Percentiles rank a stretch among this genome's conserved stretches.
Evolutionary conservation across 2,888 invertebrate species (phyloP).

Genomic region (Heteromurus nitidus): DNA sequence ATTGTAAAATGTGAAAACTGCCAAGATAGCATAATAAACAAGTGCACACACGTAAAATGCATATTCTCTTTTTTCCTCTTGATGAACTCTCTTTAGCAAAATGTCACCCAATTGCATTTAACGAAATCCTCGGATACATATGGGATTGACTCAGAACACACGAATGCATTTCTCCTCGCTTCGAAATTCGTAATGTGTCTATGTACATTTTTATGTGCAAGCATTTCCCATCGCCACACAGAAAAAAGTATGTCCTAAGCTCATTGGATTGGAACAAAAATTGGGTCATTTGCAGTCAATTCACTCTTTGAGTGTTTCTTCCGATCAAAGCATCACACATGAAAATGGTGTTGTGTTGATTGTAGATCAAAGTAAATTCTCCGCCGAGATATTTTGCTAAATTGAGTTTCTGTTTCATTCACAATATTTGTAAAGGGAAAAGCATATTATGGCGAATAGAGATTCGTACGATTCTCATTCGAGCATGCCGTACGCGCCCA

Average conservation of each 20-base stretch:
- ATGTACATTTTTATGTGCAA: not conserved
- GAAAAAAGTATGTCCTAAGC: too few species aligned
- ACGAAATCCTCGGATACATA: not conserved
- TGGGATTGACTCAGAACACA: too few species aligned
- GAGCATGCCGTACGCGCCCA: constrained; percentile 21
- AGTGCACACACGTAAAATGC: not conserved
- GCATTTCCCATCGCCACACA: too few species aligned
- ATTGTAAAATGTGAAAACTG: constrained; percentile 38
- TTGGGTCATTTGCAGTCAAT: not conserved
- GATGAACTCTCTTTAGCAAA: constrained; percentile 31
- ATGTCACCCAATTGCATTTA: constrained; percentile 34
- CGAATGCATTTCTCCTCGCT: too few species aligned
- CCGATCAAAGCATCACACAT: not conserved
- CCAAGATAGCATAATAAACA: constrained; percentile 26
- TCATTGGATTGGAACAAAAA: too few species aligned
- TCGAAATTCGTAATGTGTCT: too few species aligned
- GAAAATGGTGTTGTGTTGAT: not conserved
- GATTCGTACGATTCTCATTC: constrained; percentile 62
- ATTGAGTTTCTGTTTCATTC: not conserved
- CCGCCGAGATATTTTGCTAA: not conserved
- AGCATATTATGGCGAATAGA: constrained; percentile 56
- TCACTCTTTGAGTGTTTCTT: not conserved
- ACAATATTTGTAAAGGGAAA: not conserved
- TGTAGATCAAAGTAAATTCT: not conserved
- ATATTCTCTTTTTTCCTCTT: too few species aligned